A percentile compares a stretch with the other conserved stretches of the same genome.
Evolutionary conservation across 1,140 invertebrate species (phyloP).

Genomic region (roundworm (Caenorhabditis elegans)): DNA sequence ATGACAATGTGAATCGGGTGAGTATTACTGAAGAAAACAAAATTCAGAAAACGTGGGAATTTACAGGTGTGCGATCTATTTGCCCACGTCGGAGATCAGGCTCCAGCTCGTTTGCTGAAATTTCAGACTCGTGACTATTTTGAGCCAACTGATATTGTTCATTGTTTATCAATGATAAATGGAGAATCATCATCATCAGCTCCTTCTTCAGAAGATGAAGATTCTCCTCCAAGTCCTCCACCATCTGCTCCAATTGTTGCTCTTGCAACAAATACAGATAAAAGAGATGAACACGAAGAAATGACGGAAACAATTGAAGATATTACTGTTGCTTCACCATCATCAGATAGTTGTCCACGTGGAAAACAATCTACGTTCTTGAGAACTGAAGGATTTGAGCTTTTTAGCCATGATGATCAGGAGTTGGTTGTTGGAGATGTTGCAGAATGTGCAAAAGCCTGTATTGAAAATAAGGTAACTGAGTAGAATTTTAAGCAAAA

Average conservation of each 20-base stretch:
- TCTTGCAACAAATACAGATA: neutral
- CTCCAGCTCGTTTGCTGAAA: constrained; percentile 63
- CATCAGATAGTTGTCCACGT: constrained; percentile 44
- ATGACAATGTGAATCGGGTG: constrained; percentile 66
- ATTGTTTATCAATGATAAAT: constrained; percentile 46
- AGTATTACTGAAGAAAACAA: neutral
- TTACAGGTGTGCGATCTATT: constrained; percentile 66
- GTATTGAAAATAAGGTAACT: constrained; percentile 49
- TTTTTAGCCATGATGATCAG: constrained; percentile 58
- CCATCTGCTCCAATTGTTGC: neutral
- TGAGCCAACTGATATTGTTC: constrained; percentile 61
- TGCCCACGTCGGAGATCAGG: constrained; percentile 62
- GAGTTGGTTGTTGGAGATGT: constrained; percentile 40
- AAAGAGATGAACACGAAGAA: neutral
- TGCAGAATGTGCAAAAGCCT: constrained; percentile 57
- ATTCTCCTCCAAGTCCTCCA: neutral
- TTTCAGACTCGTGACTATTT: constrained; percentile 66
- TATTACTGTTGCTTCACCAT: neutral
- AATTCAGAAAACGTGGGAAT: too few relatives aligned
- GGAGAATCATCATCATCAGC: neutral
- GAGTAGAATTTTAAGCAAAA: too few relatives aligned
- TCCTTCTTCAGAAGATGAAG: neutral
- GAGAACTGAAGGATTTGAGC: constrained; percentile 59
- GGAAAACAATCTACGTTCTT: constrained; percentile 52
- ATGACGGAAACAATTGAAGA: neutral